Base-by-base conservation (phyloP, 2,113 vertebrate genomes). In the Mastomys natalensis region DNA sequence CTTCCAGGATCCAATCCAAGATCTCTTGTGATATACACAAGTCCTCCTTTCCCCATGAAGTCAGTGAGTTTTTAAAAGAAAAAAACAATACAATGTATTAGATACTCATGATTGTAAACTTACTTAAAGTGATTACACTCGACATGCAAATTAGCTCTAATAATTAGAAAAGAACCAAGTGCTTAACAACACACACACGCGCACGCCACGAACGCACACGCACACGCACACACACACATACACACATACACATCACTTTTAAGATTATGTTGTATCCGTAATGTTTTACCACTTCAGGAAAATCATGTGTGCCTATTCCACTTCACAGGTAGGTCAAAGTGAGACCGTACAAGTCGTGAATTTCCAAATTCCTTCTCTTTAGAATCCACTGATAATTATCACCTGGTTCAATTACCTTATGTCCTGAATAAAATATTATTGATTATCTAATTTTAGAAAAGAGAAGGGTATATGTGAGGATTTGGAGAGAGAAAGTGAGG, bases 381-480 rank as follows among this genome's bases (percentile, higher is more conserved):
- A 21, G 80, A 84, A 74, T 85, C 19, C 3, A 45, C 8, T 76
- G 24, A 22, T 64, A 93, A 94, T 80, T 26, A 73, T 78, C 88
- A 34, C 34, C 60, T 87, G 37, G 37, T 68, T 64, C 4, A 48
- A 17, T 68, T 55, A 77, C 58, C 90, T 92, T 10, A 86, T 40
- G 26, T 15, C 21, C 11, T 17, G 90, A 86, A 5, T 12, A 90
- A 81, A 95, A 66, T 34, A 3, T 8, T 70, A 40, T 8, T 68
- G 4, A 89, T 87, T 76, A 82, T 90, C 8, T 76, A 34, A 68
- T 60, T 96, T 81, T 76, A 24, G n/a, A 60, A 24, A 1, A 82
- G 37, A 5, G n/a, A 60, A 0, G 21, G 1, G 0, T 16, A 82
- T 40, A 6, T 43, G 6, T 7, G 0, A 62, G 2, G n/a, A 13